phyloP scores from a whole-genome alignment of 1,140 invertebrate species.

The Glomeris maerens region DNA sequence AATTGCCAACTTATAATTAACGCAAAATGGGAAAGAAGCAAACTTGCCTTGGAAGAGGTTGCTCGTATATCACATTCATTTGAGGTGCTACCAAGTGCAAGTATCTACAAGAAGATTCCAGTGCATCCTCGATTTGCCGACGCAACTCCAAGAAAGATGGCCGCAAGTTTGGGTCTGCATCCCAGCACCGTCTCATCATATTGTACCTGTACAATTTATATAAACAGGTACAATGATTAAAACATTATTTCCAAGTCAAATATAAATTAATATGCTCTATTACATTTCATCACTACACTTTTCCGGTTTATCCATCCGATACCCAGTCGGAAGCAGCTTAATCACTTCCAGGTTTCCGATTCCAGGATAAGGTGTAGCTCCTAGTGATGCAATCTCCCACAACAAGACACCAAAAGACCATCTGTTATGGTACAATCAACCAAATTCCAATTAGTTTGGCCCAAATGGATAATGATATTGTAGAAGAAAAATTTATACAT shows the following conservation, averaged over 20 bases:
- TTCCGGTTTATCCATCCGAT: constrained; percentile 64
- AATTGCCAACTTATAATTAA: no score
- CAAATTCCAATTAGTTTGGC: no score
- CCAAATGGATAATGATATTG: no score
- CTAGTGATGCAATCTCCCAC: constrained; percentile 45
- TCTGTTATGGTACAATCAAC: no score
- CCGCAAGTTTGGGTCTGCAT: constrained; percentile 65
- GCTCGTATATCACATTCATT: no score
- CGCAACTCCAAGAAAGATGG: constrained; percentile 78
- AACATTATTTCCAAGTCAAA: background rate
- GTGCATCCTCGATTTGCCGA: constrained; percentile 70
- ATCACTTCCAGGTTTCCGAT: constrained; percentile 61
- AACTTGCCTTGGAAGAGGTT: no score
- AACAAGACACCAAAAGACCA: constrained; percentile 46
- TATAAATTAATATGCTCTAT: constrained; percentile 18
- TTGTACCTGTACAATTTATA: constrained; percentile 48
- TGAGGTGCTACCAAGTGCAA: background rate
- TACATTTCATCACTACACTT: constrained; percentile 68
- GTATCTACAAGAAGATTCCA: constrained; percentile 26
- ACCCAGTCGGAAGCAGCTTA: constrained; percentile 55
- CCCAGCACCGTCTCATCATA: constrained; percentile 90
- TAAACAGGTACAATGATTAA: background rate
- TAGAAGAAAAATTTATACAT: no score
- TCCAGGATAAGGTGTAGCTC: constrained; percentile 51
- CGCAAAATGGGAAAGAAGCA: no score